Evolutionary conservation across 2,113 vertebrate species (phyloP).

Genomic region (Chelonoidis abingdonii): DNA sequence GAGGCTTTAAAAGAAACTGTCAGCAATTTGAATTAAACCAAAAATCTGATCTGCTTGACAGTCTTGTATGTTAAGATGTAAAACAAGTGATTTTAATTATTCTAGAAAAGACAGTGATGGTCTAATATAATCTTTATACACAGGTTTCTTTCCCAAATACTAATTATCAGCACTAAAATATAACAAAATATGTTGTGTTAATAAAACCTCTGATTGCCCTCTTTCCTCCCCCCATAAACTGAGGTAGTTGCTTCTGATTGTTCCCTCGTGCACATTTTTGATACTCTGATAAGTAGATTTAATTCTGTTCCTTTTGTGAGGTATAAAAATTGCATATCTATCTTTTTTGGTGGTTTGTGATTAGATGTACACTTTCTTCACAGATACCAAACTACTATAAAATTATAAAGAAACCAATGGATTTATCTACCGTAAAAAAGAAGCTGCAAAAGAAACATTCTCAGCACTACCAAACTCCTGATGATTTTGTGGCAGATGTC

Average conservation of each 20-base stretch:
- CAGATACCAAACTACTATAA: conserved; percentile 99
- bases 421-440: conserved; percentile 95
- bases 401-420: conserved; percentile 99
- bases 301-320: neutral
- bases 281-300: neutral
- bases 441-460: conserved; percentile 93
- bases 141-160: neutral
- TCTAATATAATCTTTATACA: neutral
- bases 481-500: conserved; percentile 95
- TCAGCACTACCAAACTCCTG: conserved; percentile 91
- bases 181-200: neutral
- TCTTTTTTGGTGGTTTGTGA: conserved; percentile 21
- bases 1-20: neutral
- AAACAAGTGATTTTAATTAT: neutral
- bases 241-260: neutral
- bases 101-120: neutral
- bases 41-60: neutral
- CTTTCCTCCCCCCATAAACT: neutral
- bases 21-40: neutral
- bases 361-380: conserved; percentile 12
- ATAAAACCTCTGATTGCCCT: neutral
- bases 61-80: neutral
- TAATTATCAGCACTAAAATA: neutral
- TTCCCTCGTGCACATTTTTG: rapidly evolving
- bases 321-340: neutral